phyloP scores from a whole-genome alignment of 2,113 vertebrate species.

The Varanus salvator region DNA sequence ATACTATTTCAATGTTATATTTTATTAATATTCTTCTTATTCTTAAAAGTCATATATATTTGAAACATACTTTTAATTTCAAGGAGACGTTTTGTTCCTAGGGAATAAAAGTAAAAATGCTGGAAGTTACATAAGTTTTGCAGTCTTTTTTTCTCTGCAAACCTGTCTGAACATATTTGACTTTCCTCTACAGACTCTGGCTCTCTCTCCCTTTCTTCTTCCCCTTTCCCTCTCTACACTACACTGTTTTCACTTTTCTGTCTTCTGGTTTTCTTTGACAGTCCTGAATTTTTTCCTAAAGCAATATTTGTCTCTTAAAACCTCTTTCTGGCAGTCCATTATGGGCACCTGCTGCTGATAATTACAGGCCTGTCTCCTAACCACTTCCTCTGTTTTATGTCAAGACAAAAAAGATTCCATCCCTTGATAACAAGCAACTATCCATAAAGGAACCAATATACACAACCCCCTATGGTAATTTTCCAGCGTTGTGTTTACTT shows the following conservation, averaged over 20 bases:
- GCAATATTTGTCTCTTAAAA: constrained; percentile 69
- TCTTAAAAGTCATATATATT: background rate
- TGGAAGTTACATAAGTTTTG: background rate
- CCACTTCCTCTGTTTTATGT: constrained; percentile 68
- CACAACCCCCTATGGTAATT: constrained; percentile 26
- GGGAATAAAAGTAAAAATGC: background rate
- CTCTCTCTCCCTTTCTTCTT: background rate
- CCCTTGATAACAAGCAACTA: constrained; percentile 53
- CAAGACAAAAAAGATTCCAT: constrained; percentile 59
- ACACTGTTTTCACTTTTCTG: constrained; percentile 35
- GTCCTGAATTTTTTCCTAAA: constrained; percentile 60
- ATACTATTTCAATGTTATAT: background rate
- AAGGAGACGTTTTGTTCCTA: background rate
- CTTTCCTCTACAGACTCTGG: constrained; percentile 45
- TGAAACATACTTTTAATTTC: background rate
- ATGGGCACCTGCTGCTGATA: constrained; percentile 77
- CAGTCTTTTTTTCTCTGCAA: background rate
- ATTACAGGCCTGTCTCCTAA: constrained; percentile 73
- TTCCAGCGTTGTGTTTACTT: constrained; percentile 33
- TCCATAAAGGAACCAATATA: constrained; percentile 27
- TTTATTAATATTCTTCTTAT: background rate
- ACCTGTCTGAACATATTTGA: constrained; percentile 10
- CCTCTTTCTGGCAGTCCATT: constrained; percentile 68
- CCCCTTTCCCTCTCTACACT: background rate
- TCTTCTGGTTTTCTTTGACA: constrained; percentile 53